Base-by-base conservation (phyloP, 2,888 invertebrate species). In the Petrolisthes cinctipes region DNA sequence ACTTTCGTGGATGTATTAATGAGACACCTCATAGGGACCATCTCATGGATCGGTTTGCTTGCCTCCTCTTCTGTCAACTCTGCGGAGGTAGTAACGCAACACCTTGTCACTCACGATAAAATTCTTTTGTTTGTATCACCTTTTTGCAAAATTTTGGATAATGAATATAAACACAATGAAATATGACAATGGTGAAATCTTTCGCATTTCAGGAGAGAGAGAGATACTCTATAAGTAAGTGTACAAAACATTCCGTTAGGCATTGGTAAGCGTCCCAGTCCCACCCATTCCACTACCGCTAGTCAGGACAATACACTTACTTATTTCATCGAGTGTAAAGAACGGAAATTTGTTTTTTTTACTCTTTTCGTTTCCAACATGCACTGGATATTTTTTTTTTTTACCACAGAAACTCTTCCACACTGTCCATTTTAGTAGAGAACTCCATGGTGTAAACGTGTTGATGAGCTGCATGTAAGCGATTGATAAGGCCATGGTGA, bases 11-110 rank as follows among this genome's bases (percentile, higher is more conserved):
- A 68, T 83, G 73, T 1, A 83, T 83, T 83, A 83, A 83, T 68
- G 71, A 83, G 83, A 83, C 54, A 83, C 83, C 83, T 83, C 71
- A 54, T 83, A 71, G 71, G 83, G 83, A 68, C 83, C 83, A 61
- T 4, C 51, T 5, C 53, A 78, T 78, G 54, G 54, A 78, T 78
- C 54, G 5, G 78, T 78, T 78, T 78, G 37, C 37, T 37, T 37
- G 37, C 37, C 37, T 37, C 37, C 37, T 37, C 2, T 37, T 37
- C 37, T 37, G 37, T 37, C 37, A 37, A 2, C 37, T 37, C 37
- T 37, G 37, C 37, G 37, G 2, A 37, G 37, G 37, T 61, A 5
- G 81, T 61, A 57, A 61, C 57, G 61, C 56, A 81, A 61, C 81
- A 81, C 56, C 4, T 54, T 81, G 56, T 81, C 61, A 61, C 61